Conservation (phyloP, 2,888 invertebrate species). For the Osmoderma eremita region DNA sequence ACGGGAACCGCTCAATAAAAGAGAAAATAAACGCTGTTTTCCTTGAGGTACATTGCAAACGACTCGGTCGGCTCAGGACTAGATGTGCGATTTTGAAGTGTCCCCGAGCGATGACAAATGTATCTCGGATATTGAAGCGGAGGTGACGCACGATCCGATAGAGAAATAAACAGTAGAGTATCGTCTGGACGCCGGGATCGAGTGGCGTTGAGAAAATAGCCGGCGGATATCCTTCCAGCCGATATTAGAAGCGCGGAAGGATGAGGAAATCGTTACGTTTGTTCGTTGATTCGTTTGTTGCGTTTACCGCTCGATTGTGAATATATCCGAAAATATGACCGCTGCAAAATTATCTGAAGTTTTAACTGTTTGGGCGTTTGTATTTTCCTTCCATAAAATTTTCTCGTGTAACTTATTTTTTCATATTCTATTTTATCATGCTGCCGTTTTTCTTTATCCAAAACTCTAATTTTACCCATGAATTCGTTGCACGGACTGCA, state of each 20-base stretch:
- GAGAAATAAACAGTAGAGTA: slow-evolving; percentile 19
- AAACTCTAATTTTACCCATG: too few species aligned
- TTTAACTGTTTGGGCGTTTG: too few species aligned
- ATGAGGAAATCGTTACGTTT: not conserved
- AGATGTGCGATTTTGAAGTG: slow-evolving; percentile 33
- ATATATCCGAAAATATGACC: too few species aligned
- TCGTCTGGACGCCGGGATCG: not conserved
- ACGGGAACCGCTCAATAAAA: too few species aligned
- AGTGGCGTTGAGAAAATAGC: slow-evolving; percentile 1
- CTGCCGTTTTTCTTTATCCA: too few species aligned
- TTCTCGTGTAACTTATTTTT: too few species aligned
- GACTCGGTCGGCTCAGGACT: not conserved
- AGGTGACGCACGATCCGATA: not conserved
- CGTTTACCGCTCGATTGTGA: not conserved
- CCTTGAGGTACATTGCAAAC: too few species aligned
- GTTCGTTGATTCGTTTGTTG: not conserved
- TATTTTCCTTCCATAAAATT: too few species aligned
- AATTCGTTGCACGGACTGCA: too few species aligned
- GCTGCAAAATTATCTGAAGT: too few species aligned
- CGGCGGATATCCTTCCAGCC: slow-evolving; percentile 1
- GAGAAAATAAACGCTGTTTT: too few species aligned
- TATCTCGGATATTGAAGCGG: slow-evolving; percentile 35
- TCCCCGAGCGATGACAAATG: slow-evolving; percentile 39
- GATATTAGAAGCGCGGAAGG: slow-evolving; percentile 1
- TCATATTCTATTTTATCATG: too few species aligned